phyloP scores from a whole-genome alignment of 1,140 invertebrate species.

The Lepidurus arcticus region DNA sequence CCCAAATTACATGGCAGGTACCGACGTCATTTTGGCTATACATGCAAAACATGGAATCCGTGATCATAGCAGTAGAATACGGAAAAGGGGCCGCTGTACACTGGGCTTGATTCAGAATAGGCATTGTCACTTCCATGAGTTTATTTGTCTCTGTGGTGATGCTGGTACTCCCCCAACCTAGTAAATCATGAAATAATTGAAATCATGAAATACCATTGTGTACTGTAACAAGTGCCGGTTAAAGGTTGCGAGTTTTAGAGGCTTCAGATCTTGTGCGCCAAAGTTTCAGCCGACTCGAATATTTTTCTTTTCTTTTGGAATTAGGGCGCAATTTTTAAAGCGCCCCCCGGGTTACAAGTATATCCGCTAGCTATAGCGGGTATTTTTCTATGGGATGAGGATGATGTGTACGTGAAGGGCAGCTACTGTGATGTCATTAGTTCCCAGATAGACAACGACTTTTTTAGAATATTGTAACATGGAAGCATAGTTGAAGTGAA shows the following conservation, averaged over 20 bases:
- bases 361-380: too few species aligned
- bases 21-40: slow-evolving; percentile 53
- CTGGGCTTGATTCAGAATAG: slow-evolving; percentile 49
- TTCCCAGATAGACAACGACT: slow-evolving; percentile 23
- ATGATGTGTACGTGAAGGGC: background rate
- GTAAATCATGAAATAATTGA: slow-evolving; percentile 28
- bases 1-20: slow-evolving; percentile 52
- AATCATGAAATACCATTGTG: background rate
- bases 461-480: too few species aligned
- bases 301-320: too few species aligned
- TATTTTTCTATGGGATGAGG: background rate
- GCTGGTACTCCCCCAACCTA: slow-evolving; percentile 59
- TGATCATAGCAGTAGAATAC: slow-evolving; percentile 41
- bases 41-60: slow-evolving; percentile 59
- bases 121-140: slow-evolving; percentile 54
- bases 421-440: background rate
- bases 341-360: too few species aligned
- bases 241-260: background rate
- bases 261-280: background rate
- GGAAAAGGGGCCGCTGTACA: slow-evolving; percentile 44
- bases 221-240: background rate
- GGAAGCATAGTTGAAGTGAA: too few species aligned
- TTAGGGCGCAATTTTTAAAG: too few species aligned
- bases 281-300: background rate
- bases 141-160: slow-evolving; percentile 44